Base-by-base conservation (phyloP, 1,140 invertebrate genomes). In the Panulirus ornatus region DNA sequence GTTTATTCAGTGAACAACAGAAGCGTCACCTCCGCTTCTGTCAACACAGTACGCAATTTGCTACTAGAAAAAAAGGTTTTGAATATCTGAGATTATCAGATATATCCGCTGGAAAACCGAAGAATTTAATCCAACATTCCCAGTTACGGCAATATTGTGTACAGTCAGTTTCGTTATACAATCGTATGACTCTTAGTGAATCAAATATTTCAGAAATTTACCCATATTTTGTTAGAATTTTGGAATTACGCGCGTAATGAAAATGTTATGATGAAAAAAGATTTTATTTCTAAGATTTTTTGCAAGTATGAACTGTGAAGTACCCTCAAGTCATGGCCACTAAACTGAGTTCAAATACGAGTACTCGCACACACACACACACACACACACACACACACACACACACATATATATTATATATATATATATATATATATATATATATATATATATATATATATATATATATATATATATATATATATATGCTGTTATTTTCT, bases 401-500 rank as follows among this genome's bases (percentile, higher is more conserved):
- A 63, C 58, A 63, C 1, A 2, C 19, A 22, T 63, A 58, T 58
- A 9, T 14, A 58, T 58, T 58, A 58, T 58, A 11, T 14, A 58
- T 58, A 58, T 58, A 58, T 58, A 58, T 58, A 58, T 58, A 58
- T 58, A 58, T 58, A 58, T n/a, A n/a, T n/a, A n/a, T n/a, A n/a
- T n/a, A n/a, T n/a, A n/a, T n/a, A n/a, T n/a, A n/a, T n/a, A n/a
- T n/a, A n/a, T n/a, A n/a, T n/a, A n/a, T 58, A 58, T 58, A 58
- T 58, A 58, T 58, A 58, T 58, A 58, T 58, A 58, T 58, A 58
- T 58, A 58, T 58, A 58, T 58, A 58, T 58, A 58, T 58, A 58
- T 58, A 58, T 58, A 58, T 58, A 58, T 58, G 22, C 22, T 11
- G n/a, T n/a, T n/a, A n/a, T n/a, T n/a, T n/a, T n/a, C n/a, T n/a